phyloP scores from a whole-genome alignment of 2,113 vertebrate species.

The Muntiacus reevesi region DNA sequence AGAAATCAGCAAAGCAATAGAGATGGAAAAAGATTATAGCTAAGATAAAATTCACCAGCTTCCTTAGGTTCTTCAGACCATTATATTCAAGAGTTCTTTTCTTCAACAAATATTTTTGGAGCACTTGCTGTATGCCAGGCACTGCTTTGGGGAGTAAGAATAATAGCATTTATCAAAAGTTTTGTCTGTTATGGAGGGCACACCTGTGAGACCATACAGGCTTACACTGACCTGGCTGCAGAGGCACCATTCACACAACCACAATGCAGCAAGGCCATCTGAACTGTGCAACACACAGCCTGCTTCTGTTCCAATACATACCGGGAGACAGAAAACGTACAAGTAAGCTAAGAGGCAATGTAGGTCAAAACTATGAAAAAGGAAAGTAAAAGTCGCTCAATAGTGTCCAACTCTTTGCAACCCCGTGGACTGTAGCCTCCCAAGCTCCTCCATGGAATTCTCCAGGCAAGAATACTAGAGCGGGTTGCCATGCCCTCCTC shows the following conservation, averaged over 20 bases:
- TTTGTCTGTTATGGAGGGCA: neutral
- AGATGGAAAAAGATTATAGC: slow-evolving; percentile 20
- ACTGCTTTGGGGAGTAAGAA: neutral
- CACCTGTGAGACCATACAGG: neutral
- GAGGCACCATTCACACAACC: too few species aligned
- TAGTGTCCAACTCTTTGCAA: neutral
- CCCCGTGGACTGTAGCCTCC: neutral
- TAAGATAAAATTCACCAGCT: slow-evolving; percentile 12
- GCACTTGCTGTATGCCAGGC: neutral
- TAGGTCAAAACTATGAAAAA: neutral
- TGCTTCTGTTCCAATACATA: neutral
- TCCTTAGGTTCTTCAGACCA: neutral
- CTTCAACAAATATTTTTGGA: slow-evolving; percentile 24
- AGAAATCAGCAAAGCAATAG: slow-evolving; percentile 17
- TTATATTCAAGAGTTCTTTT: neutral
- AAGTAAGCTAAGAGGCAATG: neutral
- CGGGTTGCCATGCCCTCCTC: neutral
- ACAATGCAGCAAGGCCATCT: accelerated
- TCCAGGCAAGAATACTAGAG: neutral
- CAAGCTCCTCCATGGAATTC: neutral
- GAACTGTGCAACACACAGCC: accelerated
- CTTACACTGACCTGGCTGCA: neutral
- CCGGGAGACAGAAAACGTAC: neutral
- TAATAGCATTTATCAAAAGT: neutral
- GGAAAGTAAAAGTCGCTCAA: neutral